These are phyloP conservation scores for Oxygymnocypris stewartii DNA, from an alignment of 2,113 vertebrate genomes.

Conservation along the genomic window DNA sequence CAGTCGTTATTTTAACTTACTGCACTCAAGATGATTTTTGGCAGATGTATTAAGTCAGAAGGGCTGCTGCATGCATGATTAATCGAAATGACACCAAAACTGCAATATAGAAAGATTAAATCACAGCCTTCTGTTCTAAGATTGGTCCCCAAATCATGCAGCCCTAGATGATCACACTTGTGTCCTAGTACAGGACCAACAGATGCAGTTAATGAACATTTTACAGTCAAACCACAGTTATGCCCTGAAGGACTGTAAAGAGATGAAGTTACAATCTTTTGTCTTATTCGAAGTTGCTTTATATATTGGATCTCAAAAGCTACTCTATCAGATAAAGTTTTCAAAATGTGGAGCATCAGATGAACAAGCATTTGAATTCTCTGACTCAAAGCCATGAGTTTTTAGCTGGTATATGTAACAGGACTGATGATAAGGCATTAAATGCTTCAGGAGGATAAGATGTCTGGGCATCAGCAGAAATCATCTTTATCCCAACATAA, in stretches of 20 bases:
- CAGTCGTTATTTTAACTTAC: not conserved
- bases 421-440: constrained; percentile 9
- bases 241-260: not conserved
- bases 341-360: not conserved
- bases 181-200: not conserved
- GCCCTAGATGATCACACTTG: not conserved
- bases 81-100: not conserved
- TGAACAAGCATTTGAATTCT: not conserved
- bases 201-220: not conserved
- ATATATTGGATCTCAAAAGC: not conserved
- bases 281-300: not conserved
- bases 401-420: not conserved
- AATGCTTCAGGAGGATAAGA: not conserved
- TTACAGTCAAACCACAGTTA: not conserved
- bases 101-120: too few relatives aligned
- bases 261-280: not conserved
- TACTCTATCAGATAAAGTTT: not conserved
- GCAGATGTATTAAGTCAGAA: not conserved
- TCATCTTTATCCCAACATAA: not conserved
- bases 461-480: not conserved
- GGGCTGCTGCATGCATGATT: not conserved
- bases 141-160: not conserved
- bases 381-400: constrained; percentile 13
- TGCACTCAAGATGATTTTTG: not conserved
- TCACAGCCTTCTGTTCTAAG: too few relatives aligned